Percentiles rank a stretch among this genome's conserved stretches.
These are phyloP conservation scores for Nannobrachium achirus DNA, from an alignment of 2,113 vertebrate species.

Conservation along the genomic window DNA sequence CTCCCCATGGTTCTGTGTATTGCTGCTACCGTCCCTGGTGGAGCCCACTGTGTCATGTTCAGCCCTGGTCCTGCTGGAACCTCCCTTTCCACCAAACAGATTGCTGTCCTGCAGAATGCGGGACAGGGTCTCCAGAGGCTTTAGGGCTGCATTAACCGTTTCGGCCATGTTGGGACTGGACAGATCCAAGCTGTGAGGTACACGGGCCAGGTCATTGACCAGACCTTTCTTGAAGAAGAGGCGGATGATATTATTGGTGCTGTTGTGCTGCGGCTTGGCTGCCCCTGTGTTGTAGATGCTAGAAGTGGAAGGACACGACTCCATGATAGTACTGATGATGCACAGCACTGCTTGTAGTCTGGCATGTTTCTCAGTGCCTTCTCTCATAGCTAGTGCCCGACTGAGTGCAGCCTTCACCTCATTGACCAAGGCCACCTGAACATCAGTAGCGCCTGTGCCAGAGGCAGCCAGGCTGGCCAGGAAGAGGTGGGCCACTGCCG, in stretches of 20 bases:
- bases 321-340: conserved; percentile 99
- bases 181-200: conserved; percentile 95
- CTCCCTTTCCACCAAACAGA: conserved; percentile 90
- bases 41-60: conserved; percentile 88
- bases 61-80: conserved; percentile 89
- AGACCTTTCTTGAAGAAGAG: conserved; percentile 96
- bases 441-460: conserved; percentile 89
- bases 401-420: conserved; percentile 96
- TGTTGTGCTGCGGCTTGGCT: conserved; percentile 93
- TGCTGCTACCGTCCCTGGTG: conserved; percentile 86
- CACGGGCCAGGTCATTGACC: conserved; percentile 93
- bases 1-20: conserved; percentile 88
- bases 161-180: conserved; percentile 97
- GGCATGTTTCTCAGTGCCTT: conserved; percentile 96
- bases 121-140: conserved; percentile 92
- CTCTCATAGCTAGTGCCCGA: conserved; percentile 91
- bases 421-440: conserved; percentile 91
- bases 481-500: conserved; percentile 91
- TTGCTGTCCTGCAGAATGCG: conserved; percentile 94
- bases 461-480: conserved; percentile 92
- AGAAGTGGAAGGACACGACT: conserved; percentile 95
- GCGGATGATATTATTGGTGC: conserved; percentile 97
- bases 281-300: conserved; percentile 96
- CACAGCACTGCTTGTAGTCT: conserved; percentile 98
- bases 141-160: conserved; percentile 93